Evolutionary conservation across 2,113 vertebrate species (phyloP), one percentile per base, ranked within the genome.

Genomic region (Heterotilapia buettikoferi): DNA sequence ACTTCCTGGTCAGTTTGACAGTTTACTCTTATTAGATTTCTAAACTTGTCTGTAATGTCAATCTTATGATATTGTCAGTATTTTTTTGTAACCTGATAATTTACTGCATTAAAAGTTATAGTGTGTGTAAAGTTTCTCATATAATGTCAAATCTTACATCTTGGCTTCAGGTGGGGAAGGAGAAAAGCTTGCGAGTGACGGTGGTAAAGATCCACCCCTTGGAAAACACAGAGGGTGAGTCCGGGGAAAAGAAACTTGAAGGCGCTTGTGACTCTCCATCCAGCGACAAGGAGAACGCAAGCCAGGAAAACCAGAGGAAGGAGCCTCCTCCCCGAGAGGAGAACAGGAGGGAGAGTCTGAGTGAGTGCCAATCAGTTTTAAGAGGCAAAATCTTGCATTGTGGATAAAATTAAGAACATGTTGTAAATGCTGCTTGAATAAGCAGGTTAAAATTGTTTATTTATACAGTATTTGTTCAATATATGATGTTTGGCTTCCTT

Each of bases 211-310:
- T 98, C 90, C 98, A 98, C 91, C 98, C 98, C 7, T 91, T 98
- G 83, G 98, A 99, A 90, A 97, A 96, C 50, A 93, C 76, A 5
- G 97, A 97, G 1, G 97, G 98, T 18, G 97, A 98, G 21, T 82
- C 95, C 1, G 92, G 94, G 0, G 98, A 98, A 91, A 99, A 99
- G 94, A 99, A 99, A 92, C 95, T 98, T 33, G 97, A 99, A 1
- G 97, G 97, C 9, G 96, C 98, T 10, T 99, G 99, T 36, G 98
- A 99, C 92, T 99, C 99, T 78, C 99, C 98, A 0, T 99, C 99
- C 84, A 99, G 99, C 71, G 98, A 99, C 95, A 99, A 99, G 92
- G 99, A 99, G 89, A 99, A 99, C 9, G 97, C 98, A 76, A 97
- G 96, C 90, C 98, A 98, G 84, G 98, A 99, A 91, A 98, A 96